Base-by-base conservation (phyloP, 2,113 vertebrate species). In the Bungarus multicinctus region DNA sequence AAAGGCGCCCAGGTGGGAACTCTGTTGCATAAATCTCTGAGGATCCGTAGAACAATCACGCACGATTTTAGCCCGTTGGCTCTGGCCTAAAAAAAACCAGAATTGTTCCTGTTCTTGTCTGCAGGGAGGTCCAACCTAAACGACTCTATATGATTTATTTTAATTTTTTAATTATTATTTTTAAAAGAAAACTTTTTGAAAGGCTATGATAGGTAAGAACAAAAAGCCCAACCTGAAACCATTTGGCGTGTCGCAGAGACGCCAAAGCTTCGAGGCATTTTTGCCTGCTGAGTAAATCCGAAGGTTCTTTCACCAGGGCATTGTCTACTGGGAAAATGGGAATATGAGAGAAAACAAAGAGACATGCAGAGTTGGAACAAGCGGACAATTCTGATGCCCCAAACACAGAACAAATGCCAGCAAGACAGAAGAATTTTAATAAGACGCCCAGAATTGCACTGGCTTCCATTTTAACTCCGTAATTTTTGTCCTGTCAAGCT, bases 161-260 rank as follows among this genome's bases (percentile, higher is more conserved):
- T 50, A 50, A 10, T 50, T 50, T 50, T 16, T 25, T 8, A 25
- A 25, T 9, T 9, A 58, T 55, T 55, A 25, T 85, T 52, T n/a
- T 88, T 22, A 88, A 89, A 89, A 18, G 47, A 97, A 85, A 97
- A 97, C 96, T 96, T 98, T 96, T 4, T 0, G 92, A 96, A 98
- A 98, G 98, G 69, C 96, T 98, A 99, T 97, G 98, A 97, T 97
- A 98, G 97, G 97, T 97, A 98, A 98, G 97, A 98, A 99, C 97
- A 98, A 98, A 98, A 97, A 97, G 99, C 99, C 91, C 98, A 99
- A 99, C 99, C 99, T 99, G 99, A 98, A 99, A 99, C 99, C 99
- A 99, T 98, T 99, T 99, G 98, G 99, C 98, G 99, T 99, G 99
- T 98, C 99, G 99, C 97, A 99, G 99, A 98, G 99, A 99, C 98